Base-by-base conservation (phyloP, 1,140 invertebrate genomes). In the Macrobrachium nipponense region DNA sequence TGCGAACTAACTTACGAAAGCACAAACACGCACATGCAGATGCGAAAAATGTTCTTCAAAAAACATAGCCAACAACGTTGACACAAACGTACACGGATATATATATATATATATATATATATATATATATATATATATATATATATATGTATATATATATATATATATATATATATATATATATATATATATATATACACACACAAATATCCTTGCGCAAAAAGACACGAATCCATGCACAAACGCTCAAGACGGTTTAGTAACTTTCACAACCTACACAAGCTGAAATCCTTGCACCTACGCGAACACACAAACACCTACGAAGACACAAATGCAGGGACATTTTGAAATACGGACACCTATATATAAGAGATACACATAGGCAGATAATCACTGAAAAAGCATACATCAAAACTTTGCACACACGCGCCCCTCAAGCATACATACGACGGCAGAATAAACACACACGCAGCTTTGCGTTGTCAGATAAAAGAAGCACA, bases 221-320 rank as follows among this genome's bases (percentile, higher is more conserved):
- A 76, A 27, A 76, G 23, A 58, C 73, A 44, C 73, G 51, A 27
- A 76, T 12, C 27, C 43, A 76, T 44, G 51, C 73, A 76, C 73
- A 76, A 17, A 76, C 73, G 43, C 43, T 11, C 73, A 51, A 10
- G 36, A 44, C n/a, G 10, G 27, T 36, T 36, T 2, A 36, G 27
- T 4, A 36, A 36, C 27, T 36, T 36, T 36, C 27, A 36, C 27
- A 36, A 36, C 27, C 27, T 36, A 5, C 66, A 68, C 66, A n/a
- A 20, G 27, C 27, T 10, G 5, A 79, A 20, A 61, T 51, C 23
- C 76, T 60, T 20, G 62, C 76, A 61, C 58, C 58, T 59, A 79
- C 58, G 60, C 58, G 20, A 18, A 79, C 76, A 79, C 76, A 79
- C 59, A 27, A 15, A 60, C 43, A 20, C 59, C 27, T n/a, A 36